phyloP scores from a whole-genome alignment of 2,113 vertebrate genomes.

The Cephalopholis sonnerati region DNA sequence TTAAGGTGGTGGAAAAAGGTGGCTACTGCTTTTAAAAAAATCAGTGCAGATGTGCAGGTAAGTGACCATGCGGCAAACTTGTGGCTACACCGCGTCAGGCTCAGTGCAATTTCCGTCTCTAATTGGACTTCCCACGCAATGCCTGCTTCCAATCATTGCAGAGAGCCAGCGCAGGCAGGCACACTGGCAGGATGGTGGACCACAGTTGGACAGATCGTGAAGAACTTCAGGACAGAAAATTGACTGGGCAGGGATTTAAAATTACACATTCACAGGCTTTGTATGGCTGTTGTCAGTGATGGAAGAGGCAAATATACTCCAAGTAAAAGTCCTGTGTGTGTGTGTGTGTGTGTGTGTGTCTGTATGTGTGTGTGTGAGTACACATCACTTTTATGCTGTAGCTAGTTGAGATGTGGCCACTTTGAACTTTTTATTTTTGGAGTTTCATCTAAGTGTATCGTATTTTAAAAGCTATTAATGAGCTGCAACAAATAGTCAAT shows the following conservation, averaged over 20 bases:
- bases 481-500: not conserved
- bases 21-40: slow-evolving; percentile 84
- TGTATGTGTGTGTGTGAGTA: not conserved
- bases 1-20: slow-evolving; percentile 77
- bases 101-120: slow-evolving; percentile 90
- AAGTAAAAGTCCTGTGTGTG: not conserved
- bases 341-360: too few species aligned
- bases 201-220: slow-evolving; percentile 30
- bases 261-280: slow-evolving; percentile 27
- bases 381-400: not conserved
- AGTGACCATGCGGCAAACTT: slow-evolving; percentile 90
- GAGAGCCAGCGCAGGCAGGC: slow-evolving; percentile 17
- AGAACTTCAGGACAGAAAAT: slow-evolving; percentile 43
- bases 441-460: not conserved
- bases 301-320: not conserved
- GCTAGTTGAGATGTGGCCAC: not conserved
- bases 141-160: slow-evolving; percentile 92
- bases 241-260: slow-evolving; percentile 19
- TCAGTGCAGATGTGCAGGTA: slow-evolving; percentile 93
- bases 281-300: slow-evolving; percentile 6
- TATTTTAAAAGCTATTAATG: not conserved
- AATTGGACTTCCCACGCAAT: slow-evolving; percentile 95
- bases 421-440: not conserved
- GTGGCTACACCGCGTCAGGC: slow-evolving; percentile 85
- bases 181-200: slow-evolving; percentile 35